A percentile compares a stretch with the other conserved stretches of the same genome.
Evolutionary conservation across 2,113 vertebrate genomes (phyloP).

Genomic region (Platanista minor): DNA sequence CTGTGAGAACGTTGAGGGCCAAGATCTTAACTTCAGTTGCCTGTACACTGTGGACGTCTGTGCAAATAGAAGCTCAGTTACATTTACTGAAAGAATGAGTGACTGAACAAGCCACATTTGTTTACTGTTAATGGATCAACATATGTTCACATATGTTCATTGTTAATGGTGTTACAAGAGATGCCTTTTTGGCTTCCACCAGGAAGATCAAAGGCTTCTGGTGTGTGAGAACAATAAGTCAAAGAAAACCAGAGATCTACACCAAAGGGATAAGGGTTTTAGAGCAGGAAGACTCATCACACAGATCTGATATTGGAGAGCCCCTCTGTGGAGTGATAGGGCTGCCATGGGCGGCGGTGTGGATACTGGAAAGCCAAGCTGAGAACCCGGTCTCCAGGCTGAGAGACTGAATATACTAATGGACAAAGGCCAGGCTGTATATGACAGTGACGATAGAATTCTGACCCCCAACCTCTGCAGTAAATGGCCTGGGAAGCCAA

Average conservation of each 20-base stretch:
- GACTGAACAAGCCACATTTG: slow-evolving; percentile 14
- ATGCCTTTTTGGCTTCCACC: slow-evolving; percentile 28
- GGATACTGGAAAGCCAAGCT: neutral
- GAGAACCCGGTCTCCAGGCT: neutral
- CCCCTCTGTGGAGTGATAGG: neutral
- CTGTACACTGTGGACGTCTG: neutral
- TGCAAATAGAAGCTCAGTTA: neutral
- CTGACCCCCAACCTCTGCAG: neutral
- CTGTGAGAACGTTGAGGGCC: neutral
- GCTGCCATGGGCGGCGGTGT: neutral
- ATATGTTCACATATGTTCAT: slow-evolving; percentile 30
- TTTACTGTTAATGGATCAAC: slow-evolving; percentile 33
- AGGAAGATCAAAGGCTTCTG: slow-evolving; percentile 39
- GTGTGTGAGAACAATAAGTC: slow-evolving; percentile 16
- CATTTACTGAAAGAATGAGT: neutral
- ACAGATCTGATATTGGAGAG: neutral
- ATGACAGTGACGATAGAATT: neutral
- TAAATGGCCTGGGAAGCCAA: neutral
- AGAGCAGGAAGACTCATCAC: neutral
- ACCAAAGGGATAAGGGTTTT: neutral
- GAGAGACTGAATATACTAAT: neutral
- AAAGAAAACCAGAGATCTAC: slow-evolving; percentile 28
- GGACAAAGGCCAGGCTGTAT: neutral
- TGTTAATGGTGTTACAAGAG: slow-evolving; percentile 37
- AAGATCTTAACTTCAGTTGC: neutral